Evolutionary conservation across 2,888 invertebrate genomes (phyloP).

Genomic region (Norana najaformis): DNA sequence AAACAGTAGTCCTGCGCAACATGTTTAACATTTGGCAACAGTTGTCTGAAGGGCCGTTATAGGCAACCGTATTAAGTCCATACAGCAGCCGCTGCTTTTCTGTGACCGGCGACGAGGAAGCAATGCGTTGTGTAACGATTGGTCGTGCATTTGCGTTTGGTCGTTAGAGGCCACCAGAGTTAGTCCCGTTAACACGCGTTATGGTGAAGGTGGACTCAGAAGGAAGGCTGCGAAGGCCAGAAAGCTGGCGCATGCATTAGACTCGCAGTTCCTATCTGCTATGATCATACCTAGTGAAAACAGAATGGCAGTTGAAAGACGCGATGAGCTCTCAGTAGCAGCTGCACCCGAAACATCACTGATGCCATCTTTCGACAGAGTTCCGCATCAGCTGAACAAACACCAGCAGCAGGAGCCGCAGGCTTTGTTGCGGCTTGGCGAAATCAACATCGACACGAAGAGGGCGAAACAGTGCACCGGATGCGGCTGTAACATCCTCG

Average conservation of each 20-base stretch:
- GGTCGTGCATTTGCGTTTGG: not conserved
- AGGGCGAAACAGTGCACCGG: not conserved
- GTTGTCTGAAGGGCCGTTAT: not conserved
- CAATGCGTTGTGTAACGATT: slow-evolving; percentile 13
- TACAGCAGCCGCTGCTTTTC: not conserved
- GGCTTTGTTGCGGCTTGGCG: not conserved
- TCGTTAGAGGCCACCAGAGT: not conserved
- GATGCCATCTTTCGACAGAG: not conserved
- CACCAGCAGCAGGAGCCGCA: not conserved
- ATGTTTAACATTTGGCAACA: not conserved
- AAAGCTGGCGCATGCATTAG: not conserved
- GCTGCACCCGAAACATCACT: not conserved
- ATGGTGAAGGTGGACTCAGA: not conserved
- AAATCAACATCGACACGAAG: not conserved
- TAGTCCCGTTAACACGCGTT: not conserved
- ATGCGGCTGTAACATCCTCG: slow-evolving; percentile 16
- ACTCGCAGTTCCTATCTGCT: not conserved
- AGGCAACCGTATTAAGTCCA: not conserved
- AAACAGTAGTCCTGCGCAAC: no score
- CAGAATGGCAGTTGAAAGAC: not conserved
- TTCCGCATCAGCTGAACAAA: not conserved
- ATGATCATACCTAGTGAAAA: not conserved
- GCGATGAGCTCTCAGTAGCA: not conserved
- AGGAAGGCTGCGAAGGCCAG: not conserved
- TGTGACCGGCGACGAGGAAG: not conserved